These are phyloP conservation scores for Clarias pachynema DNA, from an alignment of 2,797 vertebrate genomes.

Conservation along the genomic window DNA sequence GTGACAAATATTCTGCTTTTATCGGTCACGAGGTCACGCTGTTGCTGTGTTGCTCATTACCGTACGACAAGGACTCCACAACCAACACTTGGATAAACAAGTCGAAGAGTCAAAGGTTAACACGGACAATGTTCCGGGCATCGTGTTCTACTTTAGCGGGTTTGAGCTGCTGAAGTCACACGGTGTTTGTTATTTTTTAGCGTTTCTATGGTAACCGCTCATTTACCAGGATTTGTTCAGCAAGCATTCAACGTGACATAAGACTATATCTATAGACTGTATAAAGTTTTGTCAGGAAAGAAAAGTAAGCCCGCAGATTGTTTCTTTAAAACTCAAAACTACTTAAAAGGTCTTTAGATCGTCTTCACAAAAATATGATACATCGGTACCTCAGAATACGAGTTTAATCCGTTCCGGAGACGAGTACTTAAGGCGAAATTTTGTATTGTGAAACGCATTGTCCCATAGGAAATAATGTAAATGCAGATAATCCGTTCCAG, in stretches of 20 bases:
- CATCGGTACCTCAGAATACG: too few relatives aligned
- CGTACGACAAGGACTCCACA: background rate
- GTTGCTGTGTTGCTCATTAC: conserved; percentile 1
- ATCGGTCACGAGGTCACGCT: background rate
- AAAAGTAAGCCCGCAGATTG: too few relatives aligned
- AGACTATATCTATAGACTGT: background rate
- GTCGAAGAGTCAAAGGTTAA: background rate
- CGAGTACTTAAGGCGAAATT: too few relatives aligned
- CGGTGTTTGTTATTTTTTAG: background rate
- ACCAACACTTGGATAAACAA: background rate
- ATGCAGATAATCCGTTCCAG: too few relatives aligned
- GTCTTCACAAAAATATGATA: too few relatives aligned
- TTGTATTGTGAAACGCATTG: too few relatives aligned
- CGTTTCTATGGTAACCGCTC: background rate
- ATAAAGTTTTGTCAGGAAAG: too few relatives aligned
- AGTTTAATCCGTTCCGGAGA: too few relatives aligned
- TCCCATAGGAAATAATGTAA: too few relatives aligned
- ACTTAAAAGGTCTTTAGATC: too few relatives aligned
- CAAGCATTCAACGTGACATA: background rate
- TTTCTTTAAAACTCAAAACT: too few relatives aligned
- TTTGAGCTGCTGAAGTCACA: background rate
- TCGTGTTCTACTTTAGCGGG: background rate
- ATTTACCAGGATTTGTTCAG: background rate
- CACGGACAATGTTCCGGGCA: background rate
- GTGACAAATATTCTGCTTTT: background rate